Conservation (phyloP, 2,113 vertebrate species). For the Anthoscopus minutus region DNA sequence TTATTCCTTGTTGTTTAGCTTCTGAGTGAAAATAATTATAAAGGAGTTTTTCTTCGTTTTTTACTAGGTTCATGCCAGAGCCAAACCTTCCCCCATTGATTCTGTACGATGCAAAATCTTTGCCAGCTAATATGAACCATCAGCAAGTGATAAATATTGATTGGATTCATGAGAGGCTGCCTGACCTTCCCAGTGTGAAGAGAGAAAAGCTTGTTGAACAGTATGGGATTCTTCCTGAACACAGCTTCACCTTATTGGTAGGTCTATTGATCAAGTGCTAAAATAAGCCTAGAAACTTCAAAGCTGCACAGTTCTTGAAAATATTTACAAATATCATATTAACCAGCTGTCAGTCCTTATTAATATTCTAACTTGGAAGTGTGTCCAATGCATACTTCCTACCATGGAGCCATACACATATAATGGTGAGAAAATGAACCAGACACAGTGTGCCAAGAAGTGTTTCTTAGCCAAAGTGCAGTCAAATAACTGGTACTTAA, state of each 20-base stretch:
- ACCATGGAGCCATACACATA: neutral
- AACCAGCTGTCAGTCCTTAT: neutral
- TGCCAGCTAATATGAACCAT: conserved; percentile 69
- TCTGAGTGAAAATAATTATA: neutral
- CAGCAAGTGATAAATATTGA: conserved; percentile 85
- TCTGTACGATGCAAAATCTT: conserved; percentile 77
- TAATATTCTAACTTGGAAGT: neutral
- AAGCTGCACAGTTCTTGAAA: neutral
- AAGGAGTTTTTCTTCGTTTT: neutral
- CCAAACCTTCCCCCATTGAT: conserved; percentile 95
- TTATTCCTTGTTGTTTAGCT: neutral
- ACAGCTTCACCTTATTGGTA: conserved; percentile 89
- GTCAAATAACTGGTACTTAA: neutral
- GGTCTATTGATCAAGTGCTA: conserved; percentile 44
- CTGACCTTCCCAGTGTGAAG: conserved; percentile 85
- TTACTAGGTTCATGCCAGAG: conserved; percentile 92
- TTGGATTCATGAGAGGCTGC: conserved; percentile 76
- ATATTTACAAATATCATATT: neutral
- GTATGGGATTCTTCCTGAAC: conserved; percentile 86
- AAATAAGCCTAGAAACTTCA: neutral
- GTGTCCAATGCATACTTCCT: neutral
- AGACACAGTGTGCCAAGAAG: neutral
- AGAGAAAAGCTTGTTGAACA: conserved; percentile 80
- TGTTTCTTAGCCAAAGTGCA: neutral
- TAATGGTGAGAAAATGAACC: neutral